Evolutionary conservation across 2,113 vertebrate species (phyloP), one percentile per base, ranked within the genome.

Genomic region (Tylochromis polylepis): DNA sequence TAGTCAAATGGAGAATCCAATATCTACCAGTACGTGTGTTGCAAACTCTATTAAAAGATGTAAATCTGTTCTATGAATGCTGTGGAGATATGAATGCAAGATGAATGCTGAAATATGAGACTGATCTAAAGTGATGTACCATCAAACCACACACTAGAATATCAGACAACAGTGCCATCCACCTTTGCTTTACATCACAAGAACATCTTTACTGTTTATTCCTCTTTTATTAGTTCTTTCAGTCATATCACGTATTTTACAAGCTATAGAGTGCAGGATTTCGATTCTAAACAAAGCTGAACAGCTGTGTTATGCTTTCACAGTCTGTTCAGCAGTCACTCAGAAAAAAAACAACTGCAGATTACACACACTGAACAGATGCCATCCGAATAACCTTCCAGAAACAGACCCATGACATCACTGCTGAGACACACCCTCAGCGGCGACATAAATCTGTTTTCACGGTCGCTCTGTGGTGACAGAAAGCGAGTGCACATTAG

Each of bases 361-460:
- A 22, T 82, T 72, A 27, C 70, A 31, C 72, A 83, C 87, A 79
- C 58, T 43, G 38, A 58, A 79, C 77, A 77, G 80, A 85, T 91
- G 84, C 86, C 89, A 59, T 58, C 67, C 16, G 79, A 82, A 88
- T 87, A 83, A 84, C 85, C 85, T 89, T 92, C 91, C 88, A 82
- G 57, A 88, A 92, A 88, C 62, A 92, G 91, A 67, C 60, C n/a
- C 80, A 87, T 92, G 88, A 91, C 86, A 91, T 92, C 91, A 88
- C 15, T 81, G 58, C 77, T 58, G 55, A 81, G 84, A 87, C 65
- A 51, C 67, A 82, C 55, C 8, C 22, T 62, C 16, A 10, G 57
- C 83, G 27, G 41, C 8, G 3, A 75, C 41, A 75, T 75, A 75
- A 75, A 75, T 38, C 27, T 36, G 14, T 15, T 53, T 49, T 14